These are phyloP conservation scores for Actinia tenebrosa DNA, from an alignment of 64 coral and sea anemone species.

Conservation along the genomic window DNA sequence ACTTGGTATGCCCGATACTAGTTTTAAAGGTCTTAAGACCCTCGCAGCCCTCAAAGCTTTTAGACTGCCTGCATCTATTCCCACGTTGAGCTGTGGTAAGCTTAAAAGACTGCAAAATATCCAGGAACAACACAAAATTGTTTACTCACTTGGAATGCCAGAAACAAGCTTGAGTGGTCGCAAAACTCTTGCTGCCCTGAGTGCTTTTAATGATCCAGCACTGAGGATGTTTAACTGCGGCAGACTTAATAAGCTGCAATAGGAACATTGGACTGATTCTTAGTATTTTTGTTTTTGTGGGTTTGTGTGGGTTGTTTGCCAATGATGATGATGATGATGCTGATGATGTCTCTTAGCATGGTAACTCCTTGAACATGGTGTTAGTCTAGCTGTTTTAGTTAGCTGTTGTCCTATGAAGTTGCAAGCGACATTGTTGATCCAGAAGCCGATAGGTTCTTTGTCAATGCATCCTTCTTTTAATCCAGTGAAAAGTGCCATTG, in stretches of 20 bases:
- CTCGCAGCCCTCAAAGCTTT: constrained; percentile 98
- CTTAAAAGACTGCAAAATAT: constrained; percentile 80
- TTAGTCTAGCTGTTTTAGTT: not conserved
- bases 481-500: not conserved
- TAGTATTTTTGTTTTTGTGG: not conserved
- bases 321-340: constrained; percentile 12
- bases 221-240: constrained; percentile 61
- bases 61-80: constrained; percentile 82
- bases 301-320: not conserved
- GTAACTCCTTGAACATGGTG: not conserved
- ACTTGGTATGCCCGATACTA: constrained; percentile 99
- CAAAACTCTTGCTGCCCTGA: constrained; percentile 95
- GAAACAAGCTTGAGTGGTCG: constrained; percentile 97
- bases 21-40: constrained; percentile 93
- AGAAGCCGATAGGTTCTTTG: not conserved
- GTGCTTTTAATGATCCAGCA: constrained; percentile 86
- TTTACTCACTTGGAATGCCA: constrained; percentile 97
- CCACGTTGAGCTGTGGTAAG: constrained; percentile 79
- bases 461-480: not conserved
- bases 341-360: not conserved
- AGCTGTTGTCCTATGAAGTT: not conserved
- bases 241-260: constrained; percentile 87
- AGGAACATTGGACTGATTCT: constrained; percentile 3
- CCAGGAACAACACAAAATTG: constrained; percentile 4
- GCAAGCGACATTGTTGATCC: not conserved